phyloP scores from a whole-genome alignment of 2,888 invertebrate species.

The Spisula subtruncata region DNA sequence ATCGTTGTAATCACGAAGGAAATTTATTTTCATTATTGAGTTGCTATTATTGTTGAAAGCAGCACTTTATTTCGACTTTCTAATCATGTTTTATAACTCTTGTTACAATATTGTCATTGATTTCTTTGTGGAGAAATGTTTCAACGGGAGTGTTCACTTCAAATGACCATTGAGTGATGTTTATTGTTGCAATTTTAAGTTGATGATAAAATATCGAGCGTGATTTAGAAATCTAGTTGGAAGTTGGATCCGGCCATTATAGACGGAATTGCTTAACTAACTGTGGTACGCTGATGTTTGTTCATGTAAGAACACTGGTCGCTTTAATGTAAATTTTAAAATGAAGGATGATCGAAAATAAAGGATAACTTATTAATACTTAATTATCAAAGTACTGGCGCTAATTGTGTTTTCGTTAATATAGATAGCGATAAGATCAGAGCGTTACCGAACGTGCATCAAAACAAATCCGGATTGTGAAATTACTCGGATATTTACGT shows the following conservation, averaged over 20 bases:
- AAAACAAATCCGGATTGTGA: too few relatives aligned
- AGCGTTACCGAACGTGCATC: background rate
- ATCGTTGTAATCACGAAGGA: background rate
- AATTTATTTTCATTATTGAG: background rate
- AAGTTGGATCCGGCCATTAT: too few relatives aligned
- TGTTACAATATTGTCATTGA: background rate
- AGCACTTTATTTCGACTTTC: conserved; percentile 14
- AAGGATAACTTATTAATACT: too few relatives aligned
- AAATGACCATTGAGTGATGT: background rate
- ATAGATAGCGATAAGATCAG: background rate
- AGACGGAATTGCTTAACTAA: too few relatives aligned
- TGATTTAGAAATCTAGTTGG: too few relatives aligned
- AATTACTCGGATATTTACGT: too few relatives aligned
- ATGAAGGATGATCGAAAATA: too few relatives aligned
- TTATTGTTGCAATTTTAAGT: conserved; percentile 9
- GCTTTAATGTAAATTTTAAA: too few relatives aligned
- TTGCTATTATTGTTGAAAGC: background rate
- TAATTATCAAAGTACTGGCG: too few relatives aligned
- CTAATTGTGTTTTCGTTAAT: too few relatives aligned
- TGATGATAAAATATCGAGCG: background rate
- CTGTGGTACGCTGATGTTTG: too few relatives aligned
- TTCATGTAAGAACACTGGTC: too few relatives aligned
- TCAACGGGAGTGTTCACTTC: background rate
- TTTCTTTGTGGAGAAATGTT: background rate
- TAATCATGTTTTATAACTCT: conserved; percentile 8